These are phyloP conservation scores for Anthopleura xanthogrammica DNA, from an alignment of 92 coral and sea anemone species.

Conservation along the genomic window DNA sequence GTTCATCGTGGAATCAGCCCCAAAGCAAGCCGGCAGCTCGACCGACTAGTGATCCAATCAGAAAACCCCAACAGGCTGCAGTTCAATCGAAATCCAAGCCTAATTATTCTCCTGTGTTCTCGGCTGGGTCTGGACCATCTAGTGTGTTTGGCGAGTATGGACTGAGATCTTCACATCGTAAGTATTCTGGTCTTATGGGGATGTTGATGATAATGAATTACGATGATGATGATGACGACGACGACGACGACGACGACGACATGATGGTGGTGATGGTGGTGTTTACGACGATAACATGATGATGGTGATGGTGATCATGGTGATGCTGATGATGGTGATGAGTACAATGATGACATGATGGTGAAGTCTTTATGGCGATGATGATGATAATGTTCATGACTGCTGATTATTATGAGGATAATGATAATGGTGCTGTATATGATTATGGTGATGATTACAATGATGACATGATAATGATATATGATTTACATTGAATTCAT, in stretches of 20 bases:
- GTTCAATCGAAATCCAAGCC: constrained; percentile 57
- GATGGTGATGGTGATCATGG: background rate
- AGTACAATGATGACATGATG: too few species aligned
- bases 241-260: background rate
- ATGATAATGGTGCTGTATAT: background rate
- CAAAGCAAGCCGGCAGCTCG: constrained; percentile 46
- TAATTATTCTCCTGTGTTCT: constrained; percentile 77
- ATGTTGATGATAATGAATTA: too few species aligned
- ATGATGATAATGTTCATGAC: background rate
- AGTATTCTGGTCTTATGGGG: constrained; percentile 2
- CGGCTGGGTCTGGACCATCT: constrained; percentile 46
- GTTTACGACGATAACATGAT: background rate
- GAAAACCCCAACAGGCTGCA: constrained; percentile 16
- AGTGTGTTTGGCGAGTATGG: constrained; percentile 96
- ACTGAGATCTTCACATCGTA: constrained; percentile 60
- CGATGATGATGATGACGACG: background rate
- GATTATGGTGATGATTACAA: background rate
- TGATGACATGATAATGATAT: background rate
- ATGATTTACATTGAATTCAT: constrained; percentile 9
- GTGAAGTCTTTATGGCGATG: background rate
- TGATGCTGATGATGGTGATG: too few species aligned
- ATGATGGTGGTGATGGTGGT: background rate
- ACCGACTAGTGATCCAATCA: constrained; percentile 8
- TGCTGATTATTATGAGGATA: background rate
- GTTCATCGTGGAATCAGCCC: constrained; percentile 60